A percentile compares a stretch with the other conserved stretches of the same genome.
Evolutionary conservation across 1,140 invertebrate genomes (phyloP).

Genomic region (Dermatophagoides farinae): DNA sequence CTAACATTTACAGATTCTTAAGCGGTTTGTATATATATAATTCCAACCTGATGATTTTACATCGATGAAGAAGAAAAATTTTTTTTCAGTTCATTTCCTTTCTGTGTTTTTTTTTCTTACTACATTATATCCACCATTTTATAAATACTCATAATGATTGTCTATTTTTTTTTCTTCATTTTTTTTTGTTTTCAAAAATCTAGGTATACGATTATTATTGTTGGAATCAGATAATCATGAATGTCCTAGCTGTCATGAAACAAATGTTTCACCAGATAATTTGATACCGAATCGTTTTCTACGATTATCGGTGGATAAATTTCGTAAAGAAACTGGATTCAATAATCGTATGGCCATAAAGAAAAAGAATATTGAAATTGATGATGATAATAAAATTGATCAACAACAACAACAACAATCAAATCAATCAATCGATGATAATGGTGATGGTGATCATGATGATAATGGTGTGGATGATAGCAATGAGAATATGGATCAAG

Average conservation of each 20-base stretch:
- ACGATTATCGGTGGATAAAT: constrained; percentile 61
- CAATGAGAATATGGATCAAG: too few species aligned
- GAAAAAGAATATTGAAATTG: background rate
- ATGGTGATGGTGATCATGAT: background rate
- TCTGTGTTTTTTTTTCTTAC: too few species aligned
- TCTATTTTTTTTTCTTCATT: background rate
- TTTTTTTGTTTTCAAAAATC: constrained; percentile 10
- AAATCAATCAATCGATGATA: background rate
- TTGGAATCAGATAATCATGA: constrained; percentile 81
- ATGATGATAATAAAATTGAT: background rate
- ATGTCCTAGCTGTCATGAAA: constrained; percentile 79
- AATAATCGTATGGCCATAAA: background rate
- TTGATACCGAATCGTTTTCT: constrained; percentile 80
- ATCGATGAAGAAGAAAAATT: too few species aligned
- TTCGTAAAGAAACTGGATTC: constrained; percentile 53
- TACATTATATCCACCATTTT: too few species aligned
- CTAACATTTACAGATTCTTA: too few species aligned
- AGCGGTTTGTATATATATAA: too few species aligned
- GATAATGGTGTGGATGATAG: background rate
- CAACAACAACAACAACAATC: background rate
- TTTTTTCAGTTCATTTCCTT: too few species aligned
- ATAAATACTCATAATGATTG: too few species aligned
- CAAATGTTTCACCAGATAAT: constrained; percentile 71
- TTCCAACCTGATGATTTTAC: too few species aligned
- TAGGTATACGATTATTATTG: constrained; percentile 63